phyloP scores from a whole-genome alignment of 2,888 invertebrate species.

The Nipponacmea schrenckii region DNA sequence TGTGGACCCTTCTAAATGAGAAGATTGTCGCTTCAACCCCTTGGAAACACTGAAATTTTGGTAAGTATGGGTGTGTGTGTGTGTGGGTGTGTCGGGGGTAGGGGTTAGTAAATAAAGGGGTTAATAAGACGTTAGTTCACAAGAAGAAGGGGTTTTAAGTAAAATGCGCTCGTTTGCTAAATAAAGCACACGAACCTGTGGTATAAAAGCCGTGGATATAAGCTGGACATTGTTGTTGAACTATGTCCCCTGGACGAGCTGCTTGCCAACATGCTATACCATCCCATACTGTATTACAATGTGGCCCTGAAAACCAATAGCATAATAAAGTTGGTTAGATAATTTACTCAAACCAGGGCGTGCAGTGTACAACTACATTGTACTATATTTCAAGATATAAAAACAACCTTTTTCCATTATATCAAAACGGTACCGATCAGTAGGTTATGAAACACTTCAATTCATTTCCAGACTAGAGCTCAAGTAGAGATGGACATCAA shows the following conservation, averaged over 20 bases:
- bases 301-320: slow-evolving; percentile 13
- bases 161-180: no score
- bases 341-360: not conserved
- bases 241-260: slow-evolving; percentile 76
- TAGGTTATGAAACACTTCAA: no score
- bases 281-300: slow-evolving; percentile 69
- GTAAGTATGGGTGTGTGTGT: no score
- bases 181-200: not conserved
- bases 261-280: slow-evolving; percentile 86
- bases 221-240: slow-evolving; percentile 78
- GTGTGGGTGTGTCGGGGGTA: no score
- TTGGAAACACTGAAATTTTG: no score
- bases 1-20: no score
- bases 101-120: no score
- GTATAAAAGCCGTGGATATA: slow-evolving; percentile 71
- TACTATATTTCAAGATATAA: not conserved
- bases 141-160: no score
- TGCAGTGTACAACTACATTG: not conserved
- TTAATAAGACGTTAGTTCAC: no score
- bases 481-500: no score
- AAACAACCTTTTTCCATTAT: not conserved
- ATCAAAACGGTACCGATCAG: not conserved
- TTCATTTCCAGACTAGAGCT: no score
- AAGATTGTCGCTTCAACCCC: no score
- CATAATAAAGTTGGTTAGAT: not conserved